phyloP scores from a whole-genome alignment of 2,888 invertebrate genomes.

The Scaptomyza caliginosa region DNA sequence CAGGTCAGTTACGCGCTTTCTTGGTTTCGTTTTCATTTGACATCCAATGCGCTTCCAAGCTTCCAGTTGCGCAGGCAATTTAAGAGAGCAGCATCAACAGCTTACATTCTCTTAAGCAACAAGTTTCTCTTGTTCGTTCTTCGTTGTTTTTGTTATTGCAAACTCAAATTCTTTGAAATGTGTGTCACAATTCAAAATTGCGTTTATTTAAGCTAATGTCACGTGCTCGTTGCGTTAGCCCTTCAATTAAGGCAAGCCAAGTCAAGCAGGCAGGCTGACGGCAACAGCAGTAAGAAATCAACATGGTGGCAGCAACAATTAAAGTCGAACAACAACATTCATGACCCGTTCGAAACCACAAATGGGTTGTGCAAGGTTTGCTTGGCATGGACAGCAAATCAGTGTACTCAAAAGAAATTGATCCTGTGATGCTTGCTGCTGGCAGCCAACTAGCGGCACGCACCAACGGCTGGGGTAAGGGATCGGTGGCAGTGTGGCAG shows the following conservation, averaged over 20 bases:
- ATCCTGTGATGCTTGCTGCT: constrained; percentile 58
- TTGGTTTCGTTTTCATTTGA: constrained; percentile 47
- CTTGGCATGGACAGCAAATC: constrained; percentile 42
- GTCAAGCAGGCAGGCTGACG: constrained; percentile 13
- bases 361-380: constrained; percentile 10
- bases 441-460: constrained; percentile 34
- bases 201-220: constrained; percentile 61
- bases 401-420: constrained; percentile 57
- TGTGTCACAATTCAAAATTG: constrained; percentile 61
- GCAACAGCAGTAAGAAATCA: not conserved
- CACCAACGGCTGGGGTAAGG: constrained; percentile 1
- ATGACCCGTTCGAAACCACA: constrained; percentile 18
- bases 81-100: constrained; percentile 26
- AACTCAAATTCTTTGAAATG: constrained; percentile 22
- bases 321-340: constrained; percentile 25
- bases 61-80: constrained; percentile 28
- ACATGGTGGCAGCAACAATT: constrained; percentile 13
- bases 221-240: constrained; percentile 65
- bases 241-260: constrained; percentile 47
- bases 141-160: not conserved
- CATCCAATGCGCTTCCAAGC: constrained; percentile 47
- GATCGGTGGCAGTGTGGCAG: not conserved
- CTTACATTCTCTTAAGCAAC: constrained; percentile 24
- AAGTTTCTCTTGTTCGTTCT: not conserved
- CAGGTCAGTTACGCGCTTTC: constrained; percentile 55